phyloP scores from a whole-genome alignment of 2,797 vertebrate genomes.

The Myotis myotis region DNA sequence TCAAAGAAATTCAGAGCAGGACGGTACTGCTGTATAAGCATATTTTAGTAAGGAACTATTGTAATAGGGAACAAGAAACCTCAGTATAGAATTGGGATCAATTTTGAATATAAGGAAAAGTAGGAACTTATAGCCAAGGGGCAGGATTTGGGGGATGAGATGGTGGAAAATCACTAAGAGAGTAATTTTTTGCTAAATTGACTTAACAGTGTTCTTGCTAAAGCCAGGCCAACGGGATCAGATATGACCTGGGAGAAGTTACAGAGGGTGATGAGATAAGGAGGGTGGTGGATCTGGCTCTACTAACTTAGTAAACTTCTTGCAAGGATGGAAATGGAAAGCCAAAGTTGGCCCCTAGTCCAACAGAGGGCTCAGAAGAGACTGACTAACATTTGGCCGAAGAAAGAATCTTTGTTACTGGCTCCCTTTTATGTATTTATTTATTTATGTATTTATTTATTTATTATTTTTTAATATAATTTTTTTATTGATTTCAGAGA shows the following conservation, averaged over 20 bases:
- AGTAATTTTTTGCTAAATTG: not conserved
- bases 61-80: not conserved
- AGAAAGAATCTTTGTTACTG: not conserved
- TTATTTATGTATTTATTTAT: no score
- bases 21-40: not conserved
- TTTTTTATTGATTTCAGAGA: no score
- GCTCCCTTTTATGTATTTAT: not conserved
- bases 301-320: not conserved
- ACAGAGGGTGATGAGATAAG: not conserved
- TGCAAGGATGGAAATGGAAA: not conserved
- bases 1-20: conserved; percentile 28
- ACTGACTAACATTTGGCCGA: not conserved
- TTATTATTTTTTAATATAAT: no score
- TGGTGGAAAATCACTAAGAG: not conserved
- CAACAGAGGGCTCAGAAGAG: not conserved
- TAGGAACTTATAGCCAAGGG: not conserved
- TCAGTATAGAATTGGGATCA: not conserved
- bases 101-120: conserved; percentile 7
- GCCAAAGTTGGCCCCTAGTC: not conserved
- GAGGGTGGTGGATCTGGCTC: not conserved
- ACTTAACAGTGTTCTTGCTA: not conserved
- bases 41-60: not conserved
- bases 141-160: not conserved
- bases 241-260: not conserved
- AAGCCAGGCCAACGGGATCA: not conserved